These are phyloP conservation scores for Volucella inflata DNA, from an alignment of 2,888 invertebrate species.

Conservation along the genomic window DNA sequence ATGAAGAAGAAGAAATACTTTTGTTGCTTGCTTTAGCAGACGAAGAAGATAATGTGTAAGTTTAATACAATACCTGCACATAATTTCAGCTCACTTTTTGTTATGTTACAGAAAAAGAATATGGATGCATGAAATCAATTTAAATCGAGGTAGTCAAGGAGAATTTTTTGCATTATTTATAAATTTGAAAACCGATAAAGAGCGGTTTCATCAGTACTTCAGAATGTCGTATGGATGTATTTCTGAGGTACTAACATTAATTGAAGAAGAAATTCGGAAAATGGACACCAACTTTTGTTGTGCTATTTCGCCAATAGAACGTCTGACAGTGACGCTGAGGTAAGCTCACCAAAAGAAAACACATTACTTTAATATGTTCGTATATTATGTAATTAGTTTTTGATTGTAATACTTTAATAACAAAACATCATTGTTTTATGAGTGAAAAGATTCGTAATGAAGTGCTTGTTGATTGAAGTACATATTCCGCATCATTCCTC, in stretches of 20 bases:
- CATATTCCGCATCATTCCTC: slow-evolving; percentile 11
- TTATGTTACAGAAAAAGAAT: slow-evolving; percentile 3
- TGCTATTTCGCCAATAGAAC: slow-evolving; percentile 1
- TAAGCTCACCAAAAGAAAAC: slow-evolving; percentile 4
- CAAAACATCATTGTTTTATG: neutral
- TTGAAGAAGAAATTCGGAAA: slow-evolving; percentile 6
- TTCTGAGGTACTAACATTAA: slow-evolving; percentile 3
- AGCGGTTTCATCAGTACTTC: slow-evolving; percentile 6
- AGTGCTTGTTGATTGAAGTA: no score
- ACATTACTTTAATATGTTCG: no score
- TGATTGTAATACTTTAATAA: slow-evolving; percentile 3
- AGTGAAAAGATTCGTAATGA: neutral
- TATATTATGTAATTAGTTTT: neutral
- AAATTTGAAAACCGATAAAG: slow-evolving; percentile 11
- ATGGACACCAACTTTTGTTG: slow-evolving; percentile 3
- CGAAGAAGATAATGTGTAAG: neutral
- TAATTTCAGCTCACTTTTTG: neutral
- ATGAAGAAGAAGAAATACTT: no score
- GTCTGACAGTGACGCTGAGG: slow-evolving; percentile 2
- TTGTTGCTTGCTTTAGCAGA: slow-evolving; percentile 9
- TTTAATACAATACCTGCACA: neutral
- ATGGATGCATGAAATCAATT: slow-evolving; percentile 10
- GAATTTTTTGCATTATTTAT: slow-evolving; percentile 1
- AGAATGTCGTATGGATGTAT: neutral
- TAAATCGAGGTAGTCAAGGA: neutral